Conservation (phyloP, 2,888 invertebrate genomes). For the Carpatolechia fugitivella region DNA sequence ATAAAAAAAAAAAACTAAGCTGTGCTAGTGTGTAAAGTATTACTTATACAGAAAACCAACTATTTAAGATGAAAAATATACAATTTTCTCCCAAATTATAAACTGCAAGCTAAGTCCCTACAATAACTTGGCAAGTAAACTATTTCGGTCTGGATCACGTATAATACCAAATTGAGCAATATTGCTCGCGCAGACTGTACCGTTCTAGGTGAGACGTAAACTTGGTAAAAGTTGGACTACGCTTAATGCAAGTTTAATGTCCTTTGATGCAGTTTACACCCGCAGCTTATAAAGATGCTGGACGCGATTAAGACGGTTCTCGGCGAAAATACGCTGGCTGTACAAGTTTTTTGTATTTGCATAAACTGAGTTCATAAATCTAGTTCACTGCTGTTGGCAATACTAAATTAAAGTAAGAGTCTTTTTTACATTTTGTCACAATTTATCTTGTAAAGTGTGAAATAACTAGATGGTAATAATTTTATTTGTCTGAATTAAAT, state of each 20-base stretch:
- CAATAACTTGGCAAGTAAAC: no score
- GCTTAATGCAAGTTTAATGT: constrained; percentile 71
- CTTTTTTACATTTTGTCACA: neutral
- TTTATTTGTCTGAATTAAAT: no score
- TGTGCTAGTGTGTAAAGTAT: no score
- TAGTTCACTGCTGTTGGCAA: neutral
- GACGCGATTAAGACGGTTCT: neutral
- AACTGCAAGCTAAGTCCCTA: no score
- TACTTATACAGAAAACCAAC: no score
- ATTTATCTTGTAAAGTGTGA: neutral
- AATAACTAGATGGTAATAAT: no score
- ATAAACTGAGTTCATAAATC: neutral
- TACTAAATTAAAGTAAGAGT: neutral
- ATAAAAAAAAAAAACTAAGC: no score
- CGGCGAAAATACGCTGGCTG: neutral
- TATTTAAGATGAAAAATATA: no score
- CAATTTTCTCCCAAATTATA: no score
- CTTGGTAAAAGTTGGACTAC: constrained; percentile 41
- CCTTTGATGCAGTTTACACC: constrained; percentile 49
- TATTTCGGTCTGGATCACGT: no score
- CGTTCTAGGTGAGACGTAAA: neutral
- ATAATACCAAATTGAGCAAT: no score
- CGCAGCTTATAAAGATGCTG: constrained; percentile 3
- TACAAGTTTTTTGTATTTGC: neutral
- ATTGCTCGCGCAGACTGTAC: no score